Evolutionary conservation across 2,888 invertebrate genomes (phyloP).

Genomic region (Therioaphis trifolii): DNA sequence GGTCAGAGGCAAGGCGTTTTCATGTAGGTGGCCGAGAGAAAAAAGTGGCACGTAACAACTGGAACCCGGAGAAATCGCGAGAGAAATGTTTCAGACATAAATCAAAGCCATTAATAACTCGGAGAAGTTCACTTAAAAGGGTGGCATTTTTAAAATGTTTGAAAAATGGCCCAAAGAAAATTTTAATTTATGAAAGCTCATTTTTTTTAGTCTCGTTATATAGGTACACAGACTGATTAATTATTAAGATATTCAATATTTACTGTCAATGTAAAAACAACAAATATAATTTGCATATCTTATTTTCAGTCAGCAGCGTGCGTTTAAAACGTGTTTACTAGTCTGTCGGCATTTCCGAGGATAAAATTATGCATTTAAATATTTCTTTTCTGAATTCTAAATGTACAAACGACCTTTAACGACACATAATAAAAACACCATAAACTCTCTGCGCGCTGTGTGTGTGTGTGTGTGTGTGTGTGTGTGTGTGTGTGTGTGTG

Average conservation of each 20-base stretch:
- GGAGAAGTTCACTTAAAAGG: slow-evolving; percentile 10
- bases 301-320: neutral
- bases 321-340: slow-evolving; percentile 2
- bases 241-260: slow-evolving; percentile 25
- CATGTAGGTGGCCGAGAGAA: neutral
- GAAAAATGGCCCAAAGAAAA: neutral
- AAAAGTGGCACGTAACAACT: neutral
- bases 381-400: slow-evolving; percentile 1
- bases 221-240: slow-evolving; percentile 14
- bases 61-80: neutral
- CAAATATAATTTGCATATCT: slow-evolving; percentile 24
- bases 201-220: neutral
- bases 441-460: neutral
- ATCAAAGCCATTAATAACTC: slow-evolving; percentile 46
- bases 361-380: slow-evolving; percentile 20
- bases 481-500: neutral
- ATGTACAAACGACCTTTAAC: neutral
- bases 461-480: neutral
- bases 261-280: neutral
- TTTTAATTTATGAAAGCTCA: neutral
- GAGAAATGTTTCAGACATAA: slow-evolving; percentile 29
- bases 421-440: neutral
- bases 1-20: neutral
- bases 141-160: slow-evolving; percentile 13
- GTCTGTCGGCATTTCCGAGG: too few relatives aligned